Conservation (phyloP, 2,797 vertebrate species). For the Acanthurus tractus region DNA sequence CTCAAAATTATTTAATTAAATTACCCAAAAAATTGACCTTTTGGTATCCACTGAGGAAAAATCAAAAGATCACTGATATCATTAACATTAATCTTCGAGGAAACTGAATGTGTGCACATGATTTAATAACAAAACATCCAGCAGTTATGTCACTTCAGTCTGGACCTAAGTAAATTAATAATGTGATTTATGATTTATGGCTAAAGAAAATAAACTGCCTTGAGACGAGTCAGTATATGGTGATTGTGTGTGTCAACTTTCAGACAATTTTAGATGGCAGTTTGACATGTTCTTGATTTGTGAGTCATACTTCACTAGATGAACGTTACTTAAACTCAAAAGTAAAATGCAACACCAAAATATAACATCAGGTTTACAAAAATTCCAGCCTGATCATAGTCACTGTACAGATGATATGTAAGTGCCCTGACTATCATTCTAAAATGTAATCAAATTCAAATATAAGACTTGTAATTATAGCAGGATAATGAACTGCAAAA, state of each 20-base stretch:
- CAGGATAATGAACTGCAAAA: constrained; percentile 20
- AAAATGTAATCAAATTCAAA: constrained; percentile 44
- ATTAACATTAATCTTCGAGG: background rate
- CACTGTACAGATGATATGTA: background rate
- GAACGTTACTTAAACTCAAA: background rate
- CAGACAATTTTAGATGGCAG: background rate
- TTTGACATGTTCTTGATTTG: background rate
- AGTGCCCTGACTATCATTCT: constrained; percentile 21
- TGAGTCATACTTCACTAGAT: background rate
- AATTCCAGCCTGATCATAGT: background rate
- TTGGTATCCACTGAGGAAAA: background rate
- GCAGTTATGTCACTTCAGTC: background rate
- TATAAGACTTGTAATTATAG: constrained; percentile 29
- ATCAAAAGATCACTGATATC: background rate
- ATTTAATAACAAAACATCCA: background rate
- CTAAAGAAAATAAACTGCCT: background rate
- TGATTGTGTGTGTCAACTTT: background rate
- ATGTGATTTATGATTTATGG: no score
- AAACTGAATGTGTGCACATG: background rate
- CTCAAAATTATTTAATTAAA: background rate
- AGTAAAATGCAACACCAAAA: background rate
- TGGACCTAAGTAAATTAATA: background rate
- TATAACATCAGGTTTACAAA: background rate
- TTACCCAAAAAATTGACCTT: background rate
- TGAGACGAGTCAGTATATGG: background rate